Conservation (phyloP, 2,797 vertebrate species). For the Kryptopterus vitreolus region DNA sequence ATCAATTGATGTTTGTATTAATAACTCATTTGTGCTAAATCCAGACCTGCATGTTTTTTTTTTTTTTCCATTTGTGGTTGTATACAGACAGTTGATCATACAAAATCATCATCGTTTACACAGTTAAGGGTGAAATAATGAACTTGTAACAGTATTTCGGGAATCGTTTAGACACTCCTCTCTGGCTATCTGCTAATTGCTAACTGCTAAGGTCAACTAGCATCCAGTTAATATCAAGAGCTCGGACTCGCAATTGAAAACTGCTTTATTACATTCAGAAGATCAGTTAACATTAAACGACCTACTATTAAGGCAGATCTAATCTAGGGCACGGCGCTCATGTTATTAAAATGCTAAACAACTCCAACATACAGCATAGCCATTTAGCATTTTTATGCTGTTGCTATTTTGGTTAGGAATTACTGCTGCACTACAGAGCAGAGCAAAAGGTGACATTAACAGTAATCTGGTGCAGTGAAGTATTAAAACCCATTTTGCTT, state of each 20-base stretch:
- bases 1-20: neutral
- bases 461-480: neutral
- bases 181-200: neutral
- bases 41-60: neutral
- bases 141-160: neutral
- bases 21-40: neutral
- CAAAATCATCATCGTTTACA: neutral
- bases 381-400: neutral
- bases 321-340: neutral
- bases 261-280: no score
- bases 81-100: neutral
- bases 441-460: neutral
- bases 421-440: neutral
- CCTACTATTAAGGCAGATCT: neutral
- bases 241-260: neutral
- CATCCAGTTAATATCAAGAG: neutral
- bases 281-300: no score
- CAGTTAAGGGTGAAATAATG: neutral
- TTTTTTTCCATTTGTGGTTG: neutral
- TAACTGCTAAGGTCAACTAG: neutral
- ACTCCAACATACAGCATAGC: neutral
- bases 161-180: neutral
- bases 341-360: neutral
- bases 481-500: neutral
- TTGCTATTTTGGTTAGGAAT: neutral